Percentiles rank a stretch among this genome's conserved stretches.
Conservation (phyloP, 2,888 invertebrate genomes). For the Aspidiotus rigidus region DNA sequence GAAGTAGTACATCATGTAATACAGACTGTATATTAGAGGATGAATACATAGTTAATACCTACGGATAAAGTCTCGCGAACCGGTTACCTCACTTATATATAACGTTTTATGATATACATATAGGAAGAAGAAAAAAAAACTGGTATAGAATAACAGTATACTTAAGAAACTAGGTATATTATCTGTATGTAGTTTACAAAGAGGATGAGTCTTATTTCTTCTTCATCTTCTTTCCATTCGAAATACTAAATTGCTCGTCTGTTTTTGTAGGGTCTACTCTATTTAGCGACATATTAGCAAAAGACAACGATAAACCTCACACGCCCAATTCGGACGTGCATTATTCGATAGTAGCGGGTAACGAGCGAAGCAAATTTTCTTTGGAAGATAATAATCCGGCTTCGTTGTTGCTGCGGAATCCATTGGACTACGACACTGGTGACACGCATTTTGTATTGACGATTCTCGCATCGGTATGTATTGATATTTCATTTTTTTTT, state of each 20-base stretch:
- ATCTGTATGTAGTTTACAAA: no score
- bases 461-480: slow-evolving; percentile 64
- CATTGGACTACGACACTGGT: slow-evolving; percentile 71
- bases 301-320: slow-evolving; percentile 77
- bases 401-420: slow-evolving; percentile 59
- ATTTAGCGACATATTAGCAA: slow-evolving; percentile 68
- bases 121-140: no score
- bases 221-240: no score
- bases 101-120: no score
- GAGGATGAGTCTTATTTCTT: no score
- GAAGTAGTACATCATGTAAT: no score
- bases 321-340: slow-evolving; percentile 80
- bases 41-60: no score
- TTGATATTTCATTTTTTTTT: not conserved
- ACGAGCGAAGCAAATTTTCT: slow-evolving; percentile 64
- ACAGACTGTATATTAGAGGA: no score
- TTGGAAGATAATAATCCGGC: slow-evolving; percentile 72
- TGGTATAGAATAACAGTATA: no score
- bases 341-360: slow-evolving; percentile 64
- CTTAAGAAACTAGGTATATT: no score
- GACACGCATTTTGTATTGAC: slow-evolving; percentile 64
- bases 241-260: not conserved
- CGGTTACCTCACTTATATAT: slow-evolving; percentile 8
- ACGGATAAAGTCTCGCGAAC: not conserved
- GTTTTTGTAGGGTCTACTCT: slow-evolving; percentile 59